Evolutionary conservation across 2,888 invertebrate species (phyloP), one percentile per base, ranked within the genome.

Genomic region (Digitonthophagus gazella): DNA sequence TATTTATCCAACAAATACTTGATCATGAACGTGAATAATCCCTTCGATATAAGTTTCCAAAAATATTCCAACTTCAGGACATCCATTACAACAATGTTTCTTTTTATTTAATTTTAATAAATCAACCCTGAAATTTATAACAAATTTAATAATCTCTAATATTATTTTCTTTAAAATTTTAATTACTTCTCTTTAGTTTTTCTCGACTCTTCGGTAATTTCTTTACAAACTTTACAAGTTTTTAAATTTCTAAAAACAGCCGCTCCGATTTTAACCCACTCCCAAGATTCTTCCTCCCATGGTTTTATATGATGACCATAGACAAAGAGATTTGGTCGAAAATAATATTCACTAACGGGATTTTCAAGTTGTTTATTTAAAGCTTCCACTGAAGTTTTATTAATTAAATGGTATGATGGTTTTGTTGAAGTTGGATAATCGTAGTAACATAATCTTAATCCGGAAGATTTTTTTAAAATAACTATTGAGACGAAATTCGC

Each of bases 401-500:
- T 84, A 69, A 88, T 78, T n/a, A 89, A 70, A 79, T 86, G 83
- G 71, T 85, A 85, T 57, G 86, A 84, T 0, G 86, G 81, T 58
- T 28, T n/a, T 8, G 22, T 16, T 57, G 2, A 3, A 68, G 8
- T n/a, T n/a, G 65, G 56, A 3, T 55, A 70, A 66, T 81, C 79
- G 68, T 82, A 78, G 70, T 78, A 83, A n/a, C 79, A 82, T 28
- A 83, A 70, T 6, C 82, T 75, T 28, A 81, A 72, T 3, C 81
- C 82, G 65, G 78, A 77, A 11, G 44, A 15, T 65, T 73, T 69
- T 3, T 72, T 78, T n/a, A 78, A 71, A 57, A 82, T 76, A 67
- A 81, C 85, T 75, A 80, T 81, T 2, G 87, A 86, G 71, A 91
- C 79, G 90, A 90, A 91, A 61, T 82, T 78, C 0, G 88, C 85